Evolutionary conservation across 2,113 vertebrate genomes (phyloP).

Genomic region (Megaceryle torquata): DNA sequence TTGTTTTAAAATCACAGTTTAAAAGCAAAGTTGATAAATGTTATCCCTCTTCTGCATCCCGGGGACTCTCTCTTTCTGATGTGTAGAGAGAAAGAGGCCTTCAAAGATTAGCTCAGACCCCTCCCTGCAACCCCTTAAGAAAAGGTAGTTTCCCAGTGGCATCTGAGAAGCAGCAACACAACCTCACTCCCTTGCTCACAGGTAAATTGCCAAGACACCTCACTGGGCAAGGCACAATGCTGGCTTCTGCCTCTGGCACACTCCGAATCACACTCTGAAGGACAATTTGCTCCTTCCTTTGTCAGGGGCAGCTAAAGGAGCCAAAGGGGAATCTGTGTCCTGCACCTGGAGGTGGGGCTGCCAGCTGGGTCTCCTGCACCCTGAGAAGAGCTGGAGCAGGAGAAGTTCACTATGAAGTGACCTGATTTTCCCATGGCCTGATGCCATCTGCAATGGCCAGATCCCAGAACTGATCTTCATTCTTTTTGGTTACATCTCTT

Average conservation of each 20-base stretch:
- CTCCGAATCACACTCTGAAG: neutral
- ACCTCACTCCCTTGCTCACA: neutral
- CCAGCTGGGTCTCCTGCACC: neutral
- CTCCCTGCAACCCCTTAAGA: too few relatives aligned
- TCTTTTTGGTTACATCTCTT: neutral
- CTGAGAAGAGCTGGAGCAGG: neutral
- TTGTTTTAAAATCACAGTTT: neutral
- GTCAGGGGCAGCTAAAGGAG: neutral
- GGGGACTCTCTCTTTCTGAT: neutral
- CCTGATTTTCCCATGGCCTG: neutral
- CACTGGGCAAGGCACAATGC: fast-evolving
- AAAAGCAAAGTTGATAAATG: neutral
- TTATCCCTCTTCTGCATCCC: neutral
- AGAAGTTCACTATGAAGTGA: neutral
- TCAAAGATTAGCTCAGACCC: neutral
- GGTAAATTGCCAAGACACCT: neutral
- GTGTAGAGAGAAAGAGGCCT: neutral
- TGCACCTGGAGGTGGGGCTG: fast-evolving
- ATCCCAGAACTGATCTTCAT: neutral
- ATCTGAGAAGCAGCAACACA: neutral
- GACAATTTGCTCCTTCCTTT: neutral
- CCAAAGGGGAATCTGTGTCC: fast-evolving
- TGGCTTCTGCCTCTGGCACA: neutral
- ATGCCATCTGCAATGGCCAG: too few relatives aligned
- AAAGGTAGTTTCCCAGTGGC: neutral